Conservation (phyloP, 2,888 invertebrate genomes). For the Caenorhabditis sp. region DNA sequence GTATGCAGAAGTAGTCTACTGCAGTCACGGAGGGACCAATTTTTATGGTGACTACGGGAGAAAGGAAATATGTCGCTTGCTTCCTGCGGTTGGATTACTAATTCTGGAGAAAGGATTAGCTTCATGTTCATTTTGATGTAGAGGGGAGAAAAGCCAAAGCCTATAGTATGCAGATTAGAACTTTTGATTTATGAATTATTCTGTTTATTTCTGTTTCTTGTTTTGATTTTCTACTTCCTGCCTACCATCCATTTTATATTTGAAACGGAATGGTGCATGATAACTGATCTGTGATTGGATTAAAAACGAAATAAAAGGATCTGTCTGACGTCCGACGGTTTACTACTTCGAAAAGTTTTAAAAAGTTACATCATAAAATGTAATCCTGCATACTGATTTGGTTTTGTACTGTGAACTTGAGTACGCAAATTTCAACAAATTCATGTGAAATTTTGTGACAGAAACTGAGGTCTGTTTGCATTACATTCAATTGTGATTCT, state of each 20-base stretch:
- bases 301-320: neutral
- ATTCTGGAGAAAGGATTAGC: constrained; percentile 55
- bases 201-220: constrained; percentile 1
- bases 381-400: constrained; percentile 34
- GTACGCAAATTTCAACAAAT: constrained; percentile 11
- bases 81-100: constrained; percentile 41
- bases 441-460: constrained; percentile 14
- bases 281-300: constrained; percentile 39
- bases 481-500: constrained; percentile 26
- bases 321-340: neutral
- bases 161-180: constrained; percentile 44
- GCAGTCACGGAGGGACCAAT: constrained; percentile 23
- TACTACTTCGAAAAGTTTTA: neutral
- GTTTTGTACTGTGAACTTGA: constrained; percentile 14
- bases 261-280: constrained; percentile 12
- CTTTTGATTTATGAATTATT: constrained; percentile 41
- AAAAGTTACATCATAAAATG: constrained; percentile 21
- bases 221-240: neutral
- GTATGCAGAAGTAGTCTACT: constrained; percentile 41
- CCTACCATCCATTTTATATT: neutral
- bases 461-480: neutral
- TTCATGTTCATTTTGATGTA: constrained; percentile 18
- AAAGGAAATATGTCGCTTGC: constrained; percentile 24
- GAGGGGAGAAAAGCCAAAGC: constrained; percentile 27
- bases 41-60: constrained; percentile 46